phyloP scores from a whole-genome alignment of 1,140 invertebrate species.

The Aphelinus certus region DNA sequence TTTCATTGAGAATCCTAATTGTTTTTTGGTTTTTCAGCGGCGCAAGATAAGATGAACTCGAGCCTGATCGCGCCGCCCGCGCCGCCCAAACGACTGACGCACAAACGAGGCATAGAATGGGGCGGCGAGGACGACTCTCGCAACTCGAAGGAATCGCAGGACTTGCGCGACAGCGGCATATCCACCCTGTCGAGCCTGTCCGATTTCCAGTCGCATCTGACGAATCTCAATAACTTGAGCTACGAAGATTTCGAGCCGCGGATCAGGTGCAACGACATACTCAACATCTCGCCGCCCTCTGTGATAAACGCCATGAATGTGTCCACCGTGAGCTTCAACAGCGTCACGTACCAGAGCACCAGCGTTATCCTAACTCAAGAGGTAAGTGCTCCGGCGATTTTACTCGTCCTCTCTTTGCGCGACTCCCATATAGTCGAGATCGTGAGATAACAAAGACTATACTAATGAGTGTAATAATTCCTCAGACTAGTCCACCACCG shows the following conservation, averaged over 20 bases:
- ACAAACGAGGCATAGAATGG: constrained; percentile 65
- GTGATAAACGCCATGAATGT: constrained; percentile 58
- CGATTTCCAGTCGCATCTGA: constrained; percentile 64
- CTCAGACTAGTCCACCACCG: constrained; percentile 66
- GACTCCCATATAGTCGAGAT: not conserved
- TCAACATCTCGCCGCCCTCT: constrained; percentile 64
- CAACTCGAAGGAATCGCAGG: constrained; percentile 58
- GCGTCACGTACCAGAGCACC: constrained; percentile 58
- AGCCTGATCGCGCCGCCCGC: constrained; percentile 66
- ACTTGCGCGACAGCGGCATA: constrained; percentile 68
- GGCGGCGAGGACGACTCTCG: constrained; percentile 57
- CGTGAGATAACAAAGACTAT: not conserved
- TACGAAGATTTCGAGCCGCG: constrained; percentile 70
- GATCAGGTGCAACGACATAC: constrained; percentile 60
- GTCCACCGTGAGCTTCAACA: constrained; percentile 56
- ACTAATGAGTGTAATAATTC: constrained; percentile 19
- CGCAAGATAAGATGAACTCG: constrained; percentile 54
- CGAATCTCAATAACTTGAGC: constrained; percentile 68
- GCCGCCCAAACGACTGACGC: constrained; percentile 69
- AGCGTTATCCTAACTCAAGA: constrained; percentile 60
- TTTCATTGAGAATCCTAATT: not conserved
- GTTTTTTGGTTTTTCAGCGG: constrained; percentile 48
- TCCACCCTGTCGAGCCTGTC: constrained; percentile 64
- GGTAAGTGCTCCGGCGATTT: constrained; percentile 52
- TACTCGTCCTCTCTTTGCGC: constrained; percentile 26